phyloP scores from a whole-genome alignment of 35 echinoderm and acorn worm species.

The Heliocidaris tuberculata region DNA sequence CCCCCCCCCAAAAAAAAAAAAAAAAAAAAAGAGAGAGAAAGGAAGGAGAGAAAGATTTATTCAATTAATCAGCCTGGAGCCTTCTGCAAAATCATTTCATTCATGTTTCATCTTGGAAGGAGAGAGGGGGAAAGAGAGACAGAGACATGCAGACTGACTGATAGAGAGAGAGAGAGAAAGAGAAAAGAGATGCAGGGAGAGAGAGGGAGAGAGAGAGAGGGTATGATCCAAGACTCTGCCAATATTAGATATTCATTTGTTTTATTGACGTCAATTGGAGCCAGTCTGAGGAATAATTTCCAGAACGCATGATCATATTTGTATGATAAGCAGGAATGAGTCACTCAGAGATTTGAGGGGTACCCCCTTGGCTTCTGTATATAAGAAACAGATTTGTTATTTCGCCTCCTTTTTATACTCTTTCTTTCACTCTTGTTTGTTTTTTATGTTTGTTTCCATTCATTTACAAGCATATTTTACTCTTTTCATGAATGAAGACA shows the following conservation, averaged over 20 bases:
- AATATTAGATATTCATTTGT: slow-evolving; percentile 12
- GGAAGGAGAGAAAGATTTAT: background rate
- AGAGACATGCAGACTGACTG: no score
- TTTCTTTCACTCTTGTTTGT: background rate
- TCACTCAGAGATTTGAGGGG: background rate
- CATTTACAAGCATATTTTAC: no score
- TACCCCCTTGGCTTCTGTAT: background rate
- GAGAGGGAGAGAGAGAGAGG: no score
- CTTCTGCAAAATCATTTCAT: background rate
- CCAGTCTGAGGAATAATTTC: background rate
- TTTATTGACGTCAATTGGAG: slow-evolving; percentile 17
- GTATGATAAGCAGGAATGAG: background rate
- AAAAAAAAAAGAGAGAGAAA: background rate
- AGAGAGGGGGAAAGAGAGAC: no score
- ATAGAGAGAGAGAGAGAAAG: no score
- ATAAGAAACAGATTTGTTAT: background rate
- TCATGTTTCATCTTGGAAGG: background rate
- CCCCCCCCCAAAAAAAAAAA: no score
- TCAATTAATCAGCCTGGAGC: background rate
- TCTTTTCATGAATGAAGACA: no score
- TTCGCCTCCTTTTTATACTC: background rate
- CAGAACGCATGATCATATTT: background rate
- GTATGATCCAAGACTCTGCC: background rate
- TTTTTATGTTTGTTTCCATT: no score
- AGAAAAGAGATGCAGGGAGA: no score